Evolutionary conservation across 2,888 invertebrate genomes (phyloP), one percentile per base, ranked within the genome.

Genomic region (Drosophila quinaria): DNA sequence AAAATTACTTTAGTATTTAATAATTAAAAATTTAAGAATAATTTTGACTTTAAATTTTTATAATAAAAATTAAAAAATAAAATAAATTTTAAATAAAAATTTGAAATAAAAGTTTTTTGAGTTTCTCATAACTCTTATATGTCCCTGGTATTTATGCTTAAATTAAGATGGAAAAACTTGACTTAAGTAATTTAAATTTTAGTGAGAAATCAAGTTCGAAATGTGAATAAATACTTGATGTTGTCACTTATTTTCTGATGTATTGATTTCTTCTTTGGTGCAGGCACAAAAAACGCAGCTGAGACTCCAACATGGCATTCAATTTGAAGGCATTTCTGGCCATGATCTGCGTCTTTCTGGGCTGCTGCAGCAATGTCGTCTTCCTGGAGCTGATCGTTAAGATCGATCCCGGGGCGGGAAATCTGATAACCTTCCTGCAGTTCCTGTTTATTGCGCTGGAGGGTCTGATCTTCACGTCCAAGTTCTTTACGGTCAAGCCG

Each of bases 371-470:
- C 84, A 98, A 98, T 93, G 97, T 98, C 54, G 94, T 98, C 2
- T 98, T 98, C 91, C 93, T 98, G 80, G 98, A 98, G 92, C 93
- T 97, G 58, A 94, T 98, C 19, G 96, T 96, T 94, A 97, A 97
- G 92, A 95, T 96, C 89, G 97, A 98, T 92, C 98, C 98, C 1
- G 97, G 98, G 1, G 95, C 97, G 67, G 99, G 99, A 44, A 98
- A 98, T 92, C 94, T 99, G 50, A 97, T 99, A 33, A 99, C 99
- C n/a, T 98, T 98, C 91, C 94, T 96, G 1, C 99, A 99, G 91
- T 99, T 99, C 92, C 89, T 97, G 1, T 97, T 99, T 87, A 98
- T 99, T 82, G 96, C 98, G 0, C 50, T 96, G 1, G 96, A 98
- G 88, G 99, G 99, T 13, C 97, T 98, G 80, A 94, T 98, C 73